Evolutionary conservation across 2,797 vertebrate genomes (phyloP).

Genomic region (Erpetoichthys calabaricus): DNA sequence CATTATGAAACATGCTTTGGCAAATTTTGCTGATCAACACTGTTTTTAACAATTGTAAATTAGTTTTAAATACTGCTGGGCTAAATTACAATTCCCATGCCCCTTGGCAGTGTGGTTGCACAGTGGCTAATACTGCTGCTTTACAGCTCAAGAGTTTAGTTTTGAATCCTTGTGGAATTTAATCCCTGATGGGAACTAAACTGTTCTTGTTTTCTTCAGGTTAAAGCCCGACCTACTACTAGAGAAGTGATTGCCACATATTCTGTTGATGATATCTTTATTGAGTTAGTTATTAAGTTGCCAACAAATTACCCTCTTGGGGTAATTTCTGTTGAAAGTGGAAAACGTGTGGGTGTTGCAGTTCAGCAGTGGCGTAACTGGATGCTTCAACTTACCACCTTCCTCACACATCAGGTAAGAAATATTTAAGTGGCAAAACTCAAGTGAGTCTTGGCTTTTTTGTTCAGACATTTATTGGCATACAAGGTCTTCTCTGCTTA

Average conservation of each 20-base stretch:
- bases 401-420: constrained; percentile 70
- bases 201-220: constrained; percentile 38
- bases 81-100: too few species aligned
- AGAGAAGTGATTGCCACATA: constrained; percentile 94
- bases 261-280: constrained; percentile 90
- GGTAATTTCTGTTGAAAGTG: constrained; percentile 84
- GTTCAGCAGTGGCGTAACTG: constrained; percentile 97
- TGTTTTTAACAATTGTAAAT: too few species aligned
- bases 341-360: constrained; percentile 83
- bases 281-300: constrained; percentile 89
- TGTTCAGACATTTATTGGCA: too few species aligned
- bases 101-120: too few species aligned
- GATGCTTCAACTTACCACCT: constrained; percentile 97
- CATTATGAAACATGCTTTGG: too few species aligned
- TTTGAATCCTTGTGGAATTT: too few species aligned
- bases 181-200: too few species aligned
- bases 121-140: too few species aligned
- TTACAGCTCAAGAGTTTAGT: too few species aligned
- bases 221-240: constrained; percentile 83
- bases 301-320: constrained; percentile 86
- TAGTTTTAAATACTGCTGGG: too few species aligned
- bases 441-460: not conserved
- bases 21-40: too few species aligned
- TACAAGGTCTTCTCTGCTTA: not conserved
- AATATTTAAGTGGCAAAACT: not conserved